phyloP scores from a whole-genome alignment of 2,113 vertebrate species.

The Raja brachyura region DNA sequence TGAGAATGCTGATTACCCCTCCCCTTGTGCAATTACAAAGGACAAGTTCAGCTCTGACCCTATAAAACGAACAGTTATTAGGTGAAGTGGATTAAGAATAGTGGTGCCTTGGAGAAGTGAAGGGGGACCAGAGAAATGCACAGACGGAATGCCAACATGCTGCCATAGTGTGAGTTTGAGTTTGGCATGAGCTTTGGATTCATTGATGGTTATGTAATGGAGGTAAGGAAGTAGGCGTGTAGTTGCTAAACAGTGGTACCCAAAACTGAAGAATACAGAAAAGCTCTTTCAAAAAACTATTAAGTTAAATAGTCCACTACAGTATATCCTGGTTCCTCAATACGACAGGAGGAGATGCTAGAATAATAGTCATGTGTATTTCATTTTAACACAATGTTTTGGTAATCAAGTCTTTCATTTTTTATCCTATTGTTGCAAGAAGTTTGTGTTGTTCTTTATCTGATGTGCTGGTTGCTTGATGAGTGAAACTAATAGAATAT shows the following conservation, averaged over 20 bases:
- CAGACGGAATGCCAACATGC: neutral
- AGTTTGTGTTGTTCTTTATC: neutral
- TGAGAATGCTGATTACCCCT: slow-evolving; percentile 34
- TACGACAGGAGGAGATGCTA: neutral
- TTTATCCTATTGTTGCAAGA: neutral
- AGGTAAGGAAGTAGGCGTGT: neutral
- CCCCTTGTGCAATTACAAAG: slow-evolving; percentile 30
- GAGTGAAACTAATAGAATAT: neutral
- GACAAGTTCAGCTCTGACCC: slow-evolving; percentile 33
- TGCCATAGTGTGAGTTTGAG: slow-evolving; percentile 4
- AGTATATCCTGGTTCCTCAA: neutral
- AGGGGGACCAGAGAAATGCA: neutral
- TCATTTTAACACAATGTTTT: neutral
- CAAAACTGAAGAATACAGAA: neutral
- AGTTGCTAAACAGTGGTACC: neutral
- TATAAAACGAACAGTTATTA: neutral
- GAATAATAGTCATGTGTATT: neutral
- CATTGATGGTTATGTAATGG: neutral
- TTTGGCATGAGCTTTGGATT: neutral
- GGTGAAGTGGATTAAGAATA: slow-evolving; percentile 32
- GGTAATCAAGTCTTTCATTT: neutral
- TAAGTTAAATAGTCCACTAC: neutral
- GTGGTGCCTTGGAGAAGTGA: slow-evolving; percentile 17
- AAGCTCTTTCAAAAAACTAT: neutral
- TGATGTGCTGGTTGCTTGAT: neutral